Conservation (phyloP, 2,888 invertebrate genomes). For the Bombylius discolor region DNA sequence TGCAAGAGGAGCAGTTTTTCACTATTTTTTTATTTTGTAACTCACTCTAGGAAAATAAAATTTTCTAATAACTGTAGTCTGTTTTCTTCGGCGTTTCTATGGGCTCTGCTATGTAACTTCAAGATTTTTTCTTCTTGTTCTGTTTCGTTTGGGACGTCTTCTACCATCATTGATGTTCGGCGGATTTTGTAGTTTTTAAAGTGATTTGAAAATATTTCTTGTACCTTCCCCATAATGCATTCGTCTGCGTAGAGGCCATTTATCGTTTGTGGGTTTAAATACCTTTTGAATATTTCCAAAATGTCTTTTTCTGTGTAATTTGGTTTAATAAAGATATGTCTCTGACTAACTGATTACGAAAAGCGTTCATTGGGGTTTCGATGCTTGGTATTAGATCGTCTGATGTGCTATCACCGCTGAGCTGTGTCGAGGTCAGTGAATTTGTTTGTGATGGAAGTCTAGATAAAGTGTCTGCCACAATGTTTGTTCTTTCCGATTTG, state of each 20-base stretch:
- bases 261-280: background rate
- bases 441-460: background rate
- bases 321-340: background rate
- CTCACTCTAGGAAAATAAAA: background rate
- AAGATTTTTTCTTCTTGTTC: conserved; percentile 11
- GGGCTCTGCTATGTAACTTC: conserved; percentile 8
- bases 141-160: conserved; percentile 6
- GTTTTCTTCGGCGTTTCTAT: conserved; percentile 9
- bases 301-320: background rate
- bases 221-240: background rate
- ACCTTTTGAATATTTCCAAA: background rate
- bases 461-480: conserved; percentile 9
- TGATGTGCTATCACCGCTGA: background rate
- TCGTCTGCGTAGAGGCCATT: background rate
- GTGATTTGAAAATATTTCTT: background rate
- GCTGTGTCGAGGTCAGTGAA: background rate
- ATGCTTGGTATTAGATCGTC: background rate
- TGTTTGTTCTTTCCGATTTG: conserved; percentile 4
- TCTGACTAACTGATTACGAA: background rate
- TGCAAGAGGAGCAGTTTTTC: conserved; percentile 5
- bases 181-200: conserved; percentile 1
- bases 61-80: background rate
- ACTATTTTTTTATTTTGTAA: background rate
- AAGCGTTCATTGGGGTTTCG: background rate
- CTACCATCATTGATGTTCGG: conserved; percentile 6